A percentile compares a stretch with the other conserved stretches of the same genome.
phyloP scores from a whole-genome alignment of 2,797 vertebrate genomes.

The Craterocephalus amniculus region DNA sequence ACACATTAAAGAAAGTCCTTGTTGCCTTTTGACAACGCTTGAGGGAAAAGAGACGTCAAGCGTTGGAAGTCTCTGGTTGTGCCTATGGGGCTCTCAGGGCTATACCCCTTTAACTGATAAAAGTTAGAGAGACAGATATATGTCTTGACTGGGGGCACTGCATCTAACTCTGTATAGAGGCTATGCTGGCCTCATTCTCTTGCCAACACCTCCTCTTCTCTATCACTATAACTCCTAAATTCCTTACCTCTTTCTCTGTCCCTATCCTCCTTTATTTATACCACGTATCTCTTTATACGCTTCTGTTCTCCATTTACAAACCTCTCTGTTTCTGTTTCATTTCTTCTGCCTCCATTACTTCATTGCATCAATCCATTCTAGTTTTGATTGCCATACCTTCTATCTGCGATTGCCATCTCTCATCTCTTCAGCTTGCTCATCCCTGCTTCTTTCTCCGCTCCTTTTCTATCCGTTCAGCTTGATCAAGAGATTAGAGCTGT shows the following conservation, averaged over 20 bases:
- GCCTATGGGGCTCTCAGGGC: constrained; percentile 70
- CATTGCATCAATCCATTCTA: neutral
- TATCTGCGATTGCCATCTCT: neutral
- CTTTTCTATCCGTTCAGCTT: constrained; percentile 29
- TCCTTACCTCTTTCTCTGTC: constrained; percentile 10
- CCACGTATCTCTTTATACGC: neutral
- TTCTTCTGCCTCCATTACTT: neutral
- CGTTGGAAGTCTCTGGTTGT: constrained; percentile 59
- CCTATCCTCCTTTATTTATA: neutral
- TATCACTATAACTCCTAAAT: neutral
- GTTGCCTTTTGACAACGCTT: constrained; percentile 71
- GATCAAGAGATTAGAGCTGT: constrained; percentile 61
- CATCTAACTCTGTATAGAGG: constrained; percentile 38
- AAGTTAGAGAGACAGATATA: constrained; percentile 60
- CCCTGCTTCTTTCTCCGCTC: constrained; percentile 8
- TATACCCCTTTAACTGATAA: constrained; percentile 68
- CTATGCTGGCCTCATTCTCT: constrained; percentile 20
- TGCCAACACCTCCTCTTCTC: constrained; percentile 9
- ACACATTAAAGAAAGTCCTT: constrained; percentile 71
- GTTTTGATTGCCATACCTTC: constrained; percentile 6
- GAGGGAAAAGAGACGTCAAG: constrained; percentile 63
- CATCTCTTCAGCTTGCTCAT: constrained; percentile 13
- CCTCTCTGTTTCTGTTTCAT: neutral
- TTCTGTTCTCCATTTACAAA: neutral
- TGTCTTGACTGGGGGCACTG: constrained; percentile 60